These are phyloP conservation scores for Otolemur crassicaudatus DNA, from an alignment of 2,797 vertebrate genomes.

Conservation along the genomic window DNA sequence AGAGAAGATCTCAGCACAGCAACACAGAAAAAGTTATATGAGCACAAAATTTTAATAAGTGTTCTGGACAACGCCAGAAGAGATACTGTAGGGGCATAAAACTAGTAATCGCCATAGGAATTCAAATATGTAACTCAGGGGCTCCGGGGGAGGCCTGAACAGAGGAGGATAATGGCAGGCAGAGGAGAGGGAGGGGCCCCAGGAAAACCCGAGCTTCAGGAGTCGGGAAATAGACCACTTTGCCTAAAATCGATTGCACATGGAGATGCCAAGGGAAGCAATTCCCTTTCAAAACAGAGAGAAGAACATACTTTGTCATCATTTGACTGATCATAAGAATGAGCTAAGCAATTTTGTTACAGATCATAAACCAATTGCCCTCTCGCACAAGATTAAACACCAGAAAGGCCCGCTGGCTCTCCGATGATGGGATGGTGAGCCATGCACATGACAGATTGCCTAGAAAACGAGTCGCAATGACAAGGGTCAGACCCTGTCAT, in stretches of 20 bases:
- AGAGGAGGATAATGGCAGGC: fast-evolving
- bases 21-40: neutral
- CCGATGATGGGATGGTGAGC: constrained; percentile 40
- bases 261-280: neutral
- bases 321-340: neutral
- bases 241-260: neutral
- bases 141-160: fast-evolving
- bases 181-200: neutral
- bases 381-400: constrained; percentile 37
- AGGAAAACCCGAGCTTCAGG: no score
- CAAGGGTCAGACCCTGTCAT: constrained; percentile 63
- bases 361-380: constrained; percentile 51
- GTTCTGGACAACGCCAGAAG: neutral
- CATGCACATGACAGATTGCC: constrained; percentile 60
- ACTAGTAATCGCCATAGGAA: neutral
- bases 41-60: neutral
- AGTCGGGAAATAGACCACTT: neutral
- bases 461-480: constrained; percentile 66
- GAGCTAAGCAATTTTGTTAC: neutral
- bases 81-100: neutral
- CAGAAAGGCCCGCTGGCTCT: constrained; percentile 49
- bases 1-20: neutral
- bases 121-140: neutral
- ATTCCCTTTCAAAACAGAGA: neutral
- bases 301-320: neutral